Conservation (phyloP, 1,140 invertebrate genomes). For the Cotesia typhae region DNA sequence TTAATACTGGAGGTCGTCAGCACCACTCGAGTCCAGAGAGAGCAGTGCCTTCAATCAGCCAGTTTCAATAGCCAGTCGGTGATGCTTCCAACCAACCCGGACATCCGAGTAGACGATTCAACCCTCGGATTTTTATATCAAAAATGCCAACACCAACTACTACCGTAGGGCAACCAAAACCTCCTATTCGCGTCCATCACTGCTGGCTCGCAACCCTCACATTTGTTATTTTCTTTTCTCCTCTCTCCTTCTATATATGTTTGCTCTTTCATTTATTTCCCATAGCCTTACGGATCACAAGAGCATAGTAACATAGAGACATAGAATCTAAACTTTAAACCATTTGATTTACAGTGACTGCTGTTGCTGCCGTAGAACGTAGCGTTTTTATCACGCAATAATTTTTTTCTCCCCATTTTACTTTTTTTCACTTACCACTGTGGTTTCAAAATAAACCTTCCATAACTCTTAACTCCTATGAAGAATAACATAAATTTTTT, state of each 20-base stretch:
- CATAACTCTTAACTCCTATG: slow-evolving; percentile 21
- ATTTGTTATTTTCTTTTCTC: background rate
- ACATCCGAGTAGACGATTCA: slow-evolving; percentile 14
- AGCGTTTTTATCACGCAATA: slow-evolving; percentile 22
- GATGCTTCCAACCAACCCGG: background rate
- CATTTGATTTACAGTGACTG: slow-evolving; percentile 23
- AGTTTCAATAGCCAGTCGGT: slow-evolving; percentile 1
- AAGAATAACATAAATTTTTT: slow-evolving; percentile 6
- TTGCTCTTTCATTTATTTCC: too few species aligned
- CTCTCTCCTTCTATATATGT: too few species aligned
- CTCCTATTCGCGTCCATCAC: background rate
- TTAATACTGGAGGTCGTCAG: slow-evolving; percentile 20
- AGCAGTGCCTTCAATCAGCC: slow-evolving; percentile 13
- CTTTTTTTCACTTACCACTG: background rate
- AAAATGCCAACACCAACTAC: slow-evolving; percentile 11
- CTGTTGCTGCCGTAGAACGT: background rate
- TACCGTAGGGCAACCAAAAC: background rate
- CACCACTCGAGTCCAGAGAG: slow-evolving; percentile 18
- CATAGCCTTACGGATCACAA: too few species aligned
- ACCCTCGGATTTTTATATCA: slow-evolving; percentile 7
- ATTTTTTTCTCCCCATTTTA: slow-evolving; percentile 8
- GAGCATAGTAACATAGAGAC: background rate
- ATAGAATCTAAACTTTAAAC: slow-evolving; percentile 12
- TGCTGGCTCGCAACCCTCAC: too few species aligned
- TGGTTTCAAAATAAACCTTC: slow-evolving; percentile 22